Evolutionary conservation across 2,888 invertebrate species (phyloP).

Genomic region (Hyppa rectilinea): DNA sequence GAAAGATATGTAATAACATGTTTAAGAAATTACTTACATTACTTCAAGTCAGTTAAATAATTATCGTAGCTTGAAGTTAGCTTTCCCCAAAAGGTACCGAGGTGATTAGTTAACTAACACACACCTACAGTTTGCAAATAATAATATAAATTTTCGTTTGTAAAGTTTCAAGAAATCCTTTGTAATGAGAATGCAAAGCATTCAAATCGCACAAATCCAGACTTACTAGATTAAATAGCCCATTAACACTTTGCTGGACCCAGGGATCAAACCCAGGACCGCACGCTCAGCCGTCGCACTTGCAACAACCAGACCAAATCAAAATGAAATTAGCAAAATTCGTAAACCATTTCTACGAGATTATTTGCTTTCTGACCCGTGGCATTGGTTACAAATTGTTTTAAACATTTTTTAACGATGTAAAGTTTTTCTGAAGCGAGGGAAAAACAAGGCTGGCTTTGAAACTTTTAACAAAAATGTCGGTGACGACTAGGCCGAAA

Average conservation of each 20-base stretch:
- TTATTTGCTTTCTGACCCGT: neutral
- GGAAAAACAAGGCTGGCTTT: slow-evolving; percentile 11
- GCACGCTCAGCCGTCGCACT: neutral
- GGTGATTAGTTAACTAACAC: no score
- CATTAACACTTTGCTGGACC: neutral
- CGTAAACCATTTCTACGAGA: neutral
- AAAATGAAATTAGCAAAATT: neutral
- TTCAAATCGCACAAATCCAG: neutral
- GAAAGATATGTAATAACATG: no score
- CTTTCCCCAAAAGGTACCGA: neutral
- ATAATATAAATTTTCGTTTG: no score
- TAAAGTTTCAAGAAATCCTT: neutral
- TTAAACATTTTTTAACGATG: slow-evolving; percentile 12
- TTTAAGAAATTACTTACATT: no score
- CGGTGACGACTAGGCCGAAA: neutral
- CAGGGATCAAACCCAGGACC: neutral
- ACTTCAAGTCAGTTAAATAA: neutral
- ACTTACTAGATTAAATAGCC: neutral
- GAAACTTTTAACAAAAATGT: slow-evolving; percentile 23
- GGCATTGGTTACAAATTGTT: slow-evolving; percentile 10
- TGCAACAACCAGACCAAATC: neutral
- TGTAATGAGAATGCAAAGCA: neutral
- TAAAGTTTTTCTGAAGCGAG: slow-evolving; percentile 24
- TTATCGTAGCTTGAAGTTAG: neutral
- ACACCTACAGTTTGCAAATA: neutral